These are phyloP conservation scores for Masnerella sp. DNA, from an alignment of 2,888 invertebrate species.

Conservation along the genomic window DNA sequence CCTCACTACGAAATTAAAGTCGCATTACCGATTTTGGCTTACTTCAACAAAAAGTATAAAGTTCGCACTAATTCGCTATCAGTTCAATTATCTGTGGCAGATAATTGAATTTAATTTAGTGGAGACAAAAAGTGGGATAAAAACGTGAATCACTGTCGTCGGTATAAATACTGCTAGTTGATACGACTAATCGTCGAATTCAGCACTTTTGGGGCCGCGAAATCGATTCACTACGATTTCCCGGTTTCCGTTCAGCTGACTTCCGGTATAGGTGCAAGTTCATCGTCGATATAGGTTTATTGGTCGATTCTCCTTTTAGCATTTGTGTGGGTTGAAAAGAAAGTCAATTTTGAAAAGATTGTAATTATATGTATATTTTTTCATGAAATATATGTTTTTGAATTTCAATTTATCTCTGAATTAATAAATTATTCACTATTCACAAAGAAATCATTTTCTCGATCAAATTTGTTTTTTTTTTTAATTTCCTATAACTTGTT, in stretches of 20 bases:
- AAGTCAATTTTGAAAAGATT: no score
- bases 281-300: slow-evolving; percentile 36
- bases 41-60: slow-evolving; percentile 1
- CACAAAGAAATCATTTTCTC: no score
- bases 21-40: not conserved
- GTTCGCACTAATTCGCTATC: slow-evolving; percentile 1
- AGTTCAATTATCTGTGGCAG: not conserved
- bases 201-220: no score
- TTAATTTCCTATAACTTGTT: no score
- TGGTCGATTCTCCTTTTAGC: slow-evolving; percentile 13
- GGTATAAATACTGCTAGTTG: not conserved
- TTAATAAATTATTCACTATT: no score
- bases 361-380: no score
- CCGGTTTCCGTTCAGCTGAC: slow-evolving; percentile 61
- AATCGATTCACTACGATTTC: slow-evolving; percentile 46
- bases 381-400: no score
- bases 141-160: not conserved
- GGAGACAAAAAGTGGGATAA: no score
- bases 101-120: slow-evolving; percentile 10
- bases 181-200: slow-evolving; percentile 1
- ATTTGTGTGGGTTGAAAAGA: no score
- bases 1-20: slow-evolving; percentile 6
- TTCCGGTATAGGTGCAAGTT: slow-evolving; percentile 48
- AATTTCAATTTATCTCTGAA: no score
- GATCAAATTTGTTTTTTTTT: no score